Evolutionary conservation across 2,888 invertebrate species (phyloP), one percentile per base, ranked within the genome.

Genomic region (Himalopsyche anomala): DNA sequence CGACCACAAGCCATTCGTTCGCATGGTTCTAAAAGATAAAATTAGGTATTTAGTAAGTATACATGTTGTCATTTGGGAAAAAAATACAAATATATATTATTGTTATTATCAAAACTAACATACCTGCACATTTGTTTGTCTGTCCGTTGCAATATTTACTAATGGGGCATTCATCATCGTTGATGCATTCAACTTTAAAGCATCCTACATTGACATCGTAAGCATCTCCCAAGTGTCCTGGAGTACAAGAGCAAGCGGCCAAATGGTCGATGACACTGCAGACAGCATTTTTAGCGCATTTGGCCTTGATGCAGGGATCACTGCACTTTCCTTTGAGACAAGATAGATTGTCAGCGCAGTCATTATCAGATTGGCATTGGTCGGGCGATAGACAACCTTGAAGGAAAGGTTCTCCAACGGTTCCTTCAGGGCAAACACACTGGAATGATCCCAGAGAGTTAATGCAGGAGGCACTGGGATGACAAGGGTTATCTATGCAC

Each of bases 141-240:
- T 94, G 94, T 5, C 92, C 91, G 90, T 97, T 96, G 90, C 98
- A 98, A 89, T 95, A 95, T 91, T 96, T 96, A 88, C 97, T 96
- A 54, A 90, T 91, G 4, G 96, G 92, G 90, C 98, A 98, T 89
- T 97, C 97, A 62, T 94, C 94, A 90, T 96, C 94, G 79, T 94
- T 94, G 2, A 96, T 92, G 91, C 98, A 98, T 92, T 98, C 98
- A 3, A 98, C 98, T 91, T 96, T 96, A 91, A 97, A 97, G 90
- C 98, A 98, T 55, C 98, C 98, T 83, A 97, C 94, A 83, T 94
- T 94, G 84, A 93, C 92, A 90, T 97, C 96, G 85, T 94, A 94
- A 5, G 97, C 95, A 92, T 97, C 97, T 11, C 98, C 98, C 51
- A 98, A 93, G 90, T 95, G 96, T 36, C 97, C 97, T 86, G 95